Base-by-base conservation (phyloP, 2,888 invertebrate genomes). In the Tanypteryx hageni region DNA sequence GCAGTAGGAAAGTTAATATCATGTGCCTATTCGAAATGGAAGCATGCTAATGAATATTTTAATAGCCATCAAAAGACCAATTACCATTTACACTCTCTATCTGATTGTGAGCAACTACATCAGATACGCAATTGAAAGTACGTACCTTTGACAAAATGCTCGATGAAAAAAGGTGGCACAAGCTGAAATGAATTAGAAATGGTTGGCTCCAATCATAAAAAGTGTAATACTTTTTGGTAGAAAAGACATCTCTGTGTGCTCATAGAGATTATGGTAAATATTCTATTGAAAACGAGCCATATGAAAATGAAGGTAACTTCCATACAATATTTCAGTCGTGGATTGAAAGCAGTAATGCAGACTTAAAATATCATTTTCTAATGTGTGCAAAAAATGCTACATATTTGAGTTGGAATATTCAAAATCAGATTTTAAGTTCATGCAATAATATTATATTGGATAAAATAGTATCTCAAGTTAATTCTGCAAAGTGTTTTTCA, bases 391-490 rank as follows among this genome's bases (percentile, higher is more conserved):
- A 82, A 58, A 92, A 83, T 57, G 82, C 61, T 14, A 92, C 81
- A 18, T 92, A 92, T 61, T 59, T 92, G 58, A 82, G 82, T 58
- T 82, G 57, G 59, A 82, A 83, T 11, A 82, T 92, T 14, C 92
- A 92, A 92, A 92, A 92, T 31, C 82, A 92, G 82, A 82, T 83
- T 81, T 81, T 92, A 27, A 64, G 56, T 57, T 18, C 31, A 56
- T 81, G 82, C 58, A 83, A 82, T 14, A 92, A 76, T n/a, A 58
- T 83, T 57, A 61, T 83, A 58, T 92, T 92, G 31, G 58, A 61
- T 18, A 92, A 92, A 27, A 61, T 92, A 22, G 84, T 83, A 14
- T 57, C 81, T 22, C 31, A 92, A 31, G 58, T 83, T 57, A 81
- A 92, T 82, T 61, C 82, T 83, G 61, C 27, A 58, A 44, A 83